These are phyloP conservation scores for Ormyrus labotus DNA, from an alignment of 2,888 invertebrate genomes.

Conservation along the genomic window DNA sequence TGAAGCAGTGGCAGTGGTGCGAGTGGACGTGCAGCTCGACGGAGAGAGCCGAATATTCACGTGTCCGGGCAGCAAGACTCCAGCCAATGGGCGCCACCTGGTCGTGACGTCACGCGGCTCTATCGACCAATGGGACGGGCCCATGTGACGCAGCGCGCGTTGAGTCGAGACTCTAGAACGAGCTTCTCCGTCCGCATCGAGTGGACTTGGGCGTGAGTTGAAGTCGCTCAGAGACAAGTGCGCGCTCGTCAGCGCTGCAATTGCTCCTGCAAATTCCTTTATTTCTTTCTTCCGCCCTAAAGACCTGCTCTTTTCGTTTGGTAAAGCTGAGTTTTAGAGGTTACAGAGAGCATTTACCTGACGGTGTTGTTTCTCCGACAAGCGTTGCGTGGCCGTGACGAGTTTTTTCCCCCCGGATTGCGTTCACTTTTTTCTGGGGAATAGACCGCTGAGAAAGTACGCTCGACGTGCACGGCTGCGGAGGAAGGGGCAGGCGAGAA, in stretches of 20 bases:
- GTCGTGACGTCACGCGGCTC: slow-evolving; percentile 75
- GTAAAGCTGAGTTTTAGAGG: no score
- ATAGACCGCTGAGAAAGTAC: no score
- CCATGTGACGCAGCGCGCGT: slow-evolving; percentile 76
- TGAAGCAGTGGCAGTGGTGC: neutral
- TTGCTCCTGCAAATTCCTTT: neutral
- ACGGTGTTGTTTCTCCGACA: neutral
- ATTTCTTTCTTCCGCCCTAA: slow-evolving; percentile 5
- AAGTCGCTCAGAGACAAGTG: slow-evolving; percentile 16
- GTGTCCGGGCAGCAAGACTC: slow-evolving; percentile 74
- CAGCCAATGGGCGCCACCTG: slow-evolving; percentile 70
- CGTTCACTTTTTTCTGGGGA: no score
- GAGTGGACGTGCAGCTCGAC: no score
- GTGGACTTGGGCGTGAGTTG: neutral
- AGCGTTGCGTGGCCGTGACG: no score
- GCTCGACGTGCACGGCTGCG: neutral
- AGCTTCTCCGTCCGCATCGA: no score
- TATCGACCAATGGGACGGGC: slow-evolving; percentile 77
- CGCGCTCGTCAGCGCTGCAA: neutral
- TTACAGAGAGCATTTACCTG: neutral
- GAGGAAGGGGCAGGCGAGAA: neutral
- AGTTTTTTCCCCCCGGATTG: no score
- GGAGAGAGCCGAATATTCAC: slow-evolving; percentile 67
- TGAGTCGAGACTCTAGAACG: neutral
- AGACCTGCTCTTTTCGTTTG: neutral